Percentiles rank a stretch among this genome's conserved stretches.
Evolutionary conservation across 2,113 vertebrate genomes (phyloP).

Genomic region (Anoplopoma fimbria): DNA sequence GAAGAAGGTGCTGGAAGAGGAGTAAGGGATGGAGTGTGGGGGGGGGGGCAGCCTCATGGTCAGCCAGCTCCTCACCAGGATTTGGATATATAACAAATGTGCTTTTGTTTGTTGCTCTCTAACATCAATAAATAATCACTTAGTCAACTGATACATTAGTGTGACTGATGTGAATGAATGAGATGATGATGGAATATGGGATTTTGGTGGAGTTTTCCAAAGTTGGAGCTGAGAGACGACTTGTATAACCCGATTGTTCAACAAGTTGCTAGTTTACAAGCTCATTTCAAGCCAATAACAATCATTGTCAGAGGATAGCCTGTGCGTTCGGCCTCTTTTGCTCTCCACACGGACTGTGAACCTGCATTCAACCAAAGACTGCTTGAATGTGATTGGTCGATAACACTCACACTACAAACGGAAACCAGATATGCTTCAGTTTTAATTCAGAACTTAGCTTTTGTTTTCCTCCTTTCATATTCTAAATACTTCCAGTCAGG

Average conservation of each 20-base stretch:
- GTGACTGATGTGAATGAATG: background rate
- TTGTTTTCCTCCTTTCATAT: background rate
- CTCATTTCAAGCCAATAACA: background rate
- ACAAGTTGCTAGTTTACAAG: background rate
- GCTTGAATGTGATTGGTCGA: background rate
- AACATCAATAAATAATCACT: constrained; percentile 22
- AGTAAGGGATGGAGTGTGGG: constrained; percentile 58
- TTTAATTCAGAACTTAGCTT: background rate
- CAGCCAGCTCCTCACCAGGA: constrained; percentile 60
- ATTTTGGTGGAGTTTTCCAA: background rate
- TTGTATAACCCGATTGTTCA: background rate
- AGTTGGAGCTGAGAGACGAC: background rate
- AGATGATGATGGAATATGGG: background rate
- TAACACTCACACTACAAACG: background rate
- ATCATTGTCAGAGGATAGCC: background rate
- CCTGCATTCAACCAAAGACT: background rate
- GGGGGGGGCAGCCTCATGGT: constrained; percentile 13
- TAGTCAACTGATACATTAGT: constrained; percentile 1
- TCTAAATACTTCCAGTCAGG: no score
- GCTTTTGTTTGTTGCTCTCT: background rate
- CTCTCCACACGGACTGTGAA: background rate
- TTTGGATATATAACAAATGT: constrained; percentile 47
- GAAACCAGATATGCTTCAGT: background rate
- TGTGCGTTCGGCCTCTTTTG: background rate
- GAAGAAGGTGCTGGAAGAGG: constrained; percentile 73